Percentiles rank a stretch among this genome's conserved stretches.
Evolutionary conservation across 2,113 vertebrate genomes (phyloP).

Genomic region (Paracyprichromis sp.): DNA sequence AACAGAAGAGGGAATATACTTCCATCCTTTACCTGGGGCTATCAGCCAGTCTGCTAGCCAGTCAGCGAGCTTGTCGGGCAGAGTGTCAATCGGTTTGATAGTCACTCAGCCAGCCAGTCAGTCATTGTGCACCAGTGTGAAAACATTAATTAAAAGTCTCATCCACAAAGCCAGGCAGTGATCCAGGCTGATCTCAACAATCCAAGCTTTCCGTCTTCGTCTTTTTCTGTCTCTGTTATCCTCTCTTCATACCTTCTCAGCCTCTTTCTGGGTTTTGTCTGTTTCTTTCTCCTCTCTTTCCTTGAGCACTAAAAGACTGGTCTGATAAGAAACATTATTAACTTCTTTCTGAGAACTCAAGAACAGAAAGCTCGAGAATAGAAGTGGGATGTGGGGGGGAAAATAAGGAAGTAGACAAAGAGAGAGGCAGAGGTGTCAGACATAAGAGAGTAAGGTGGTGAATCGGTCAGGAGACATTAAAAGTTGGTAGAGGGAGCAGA

Average conservation of each 20-base stretch:
- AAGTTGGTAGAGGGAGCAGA: constrained; percentile 6
- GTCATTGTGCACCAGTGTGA: constrained; percentile 37
- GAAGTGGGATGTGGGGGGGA: background rate
- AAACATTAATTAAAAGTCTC: constrained; percentile 62
- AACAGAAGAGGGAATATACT: background rate
- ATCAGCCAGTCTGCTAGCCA: constrained; percentile 10
- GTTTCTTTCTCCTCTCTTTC: constrained; percentile 33
- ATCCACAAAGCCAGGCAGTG: constrained; percentile 36
- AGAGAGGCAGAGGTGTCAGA: constrained; percentile 18
- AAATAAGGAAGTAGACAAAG: constrained; percentile 15
- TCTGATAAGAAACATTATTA: constrained; percentile 71
- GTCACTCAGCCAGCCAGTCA: constrained; percentile 34
- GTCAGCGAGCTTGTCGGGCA: constrained; percentile 10
- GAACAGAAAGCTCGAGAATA: constrained; percentile 33
- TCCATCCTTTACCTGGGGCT: constrained; percentile 24
- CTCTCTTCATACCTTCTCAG: constrained; percentile 3
- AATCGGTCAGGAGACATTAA: constrained; percentile 4
- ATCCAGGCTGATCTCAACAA: constrained; percentile 35
- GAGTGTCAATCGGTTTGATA: constrained; percentile 48
- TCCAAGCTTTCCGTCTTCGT: background rate
- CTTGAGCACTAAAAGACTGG: constrained; percentile 47
- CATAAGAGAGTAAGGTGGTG: background rate
- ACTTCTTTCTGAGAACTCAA: constrained; percentile 53
- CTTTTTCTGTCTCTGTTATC: background rate
- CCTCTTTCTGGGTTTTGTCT: background rate